phyloP scores from a whole-genome alignment of 2,888 invertebrate species.

The Trachelus tabidus region DNA sequence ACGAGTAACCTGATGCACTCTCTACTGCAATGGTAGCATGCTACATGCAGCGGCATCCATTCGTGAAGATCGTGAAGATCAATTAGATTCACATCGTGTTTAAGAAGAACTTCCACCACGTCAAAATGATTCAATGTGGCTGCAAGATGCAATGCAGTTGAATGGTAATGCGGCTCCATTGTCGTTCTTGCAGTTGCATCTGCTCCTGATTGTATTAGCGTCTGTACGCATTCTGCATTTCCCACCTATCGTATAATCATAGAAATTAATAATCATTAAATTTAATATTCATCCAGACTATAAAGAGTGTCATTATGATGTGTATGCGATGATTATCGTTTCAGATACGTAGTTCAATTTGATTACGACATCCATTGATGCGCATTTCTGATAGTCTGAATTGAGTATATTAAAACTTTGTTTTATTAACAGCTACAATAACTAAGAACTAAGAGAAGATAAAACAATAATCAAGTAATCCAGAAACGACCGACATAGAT shows the following conservation, averaged over 20 bases:
- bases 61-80: constrained; percentile 35
- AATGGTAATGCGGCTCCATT: constrained; percentile 63
- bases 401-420: no score
- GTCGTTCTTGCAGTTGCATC: constrained; percentile 67
- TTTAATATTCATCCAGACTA: background rate
- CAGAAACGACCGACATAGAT: no score
- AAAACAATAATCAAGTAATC: no score
- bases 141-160: constrained; percentile 68
- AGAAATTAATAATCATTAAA: background rate
- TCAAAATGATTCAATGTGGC: constrained; percentile 65
- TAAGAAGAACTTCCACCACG: constrained; percentile 63
- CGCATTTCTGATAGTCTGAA: no score
- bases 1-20: constrained; percentile 69
- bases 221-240: constrained; percentile 65
- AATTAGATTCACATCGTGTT: constrained; percentile 63
- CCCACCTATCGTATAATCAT: constrained; percentile 51
- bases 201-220: constrained; percentile 66
- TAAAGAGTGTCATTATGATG: background rate
- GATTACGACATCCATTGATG: background rate
- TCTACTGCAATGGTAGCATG: constrained; percentile 71
- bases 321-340: background rate
- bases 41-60: constrained; percentile 67
- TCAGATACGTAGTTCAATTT: background rate
- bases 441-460: no score
- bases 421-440: no score